Percentiles rank a stretch among this genome's conserved stretches.
These are phyloP conservation scores for Chrysochloris asiatica DNA, from an alignment of 2,113 vertebrate species.

Conservation along the genomic window DNA sequence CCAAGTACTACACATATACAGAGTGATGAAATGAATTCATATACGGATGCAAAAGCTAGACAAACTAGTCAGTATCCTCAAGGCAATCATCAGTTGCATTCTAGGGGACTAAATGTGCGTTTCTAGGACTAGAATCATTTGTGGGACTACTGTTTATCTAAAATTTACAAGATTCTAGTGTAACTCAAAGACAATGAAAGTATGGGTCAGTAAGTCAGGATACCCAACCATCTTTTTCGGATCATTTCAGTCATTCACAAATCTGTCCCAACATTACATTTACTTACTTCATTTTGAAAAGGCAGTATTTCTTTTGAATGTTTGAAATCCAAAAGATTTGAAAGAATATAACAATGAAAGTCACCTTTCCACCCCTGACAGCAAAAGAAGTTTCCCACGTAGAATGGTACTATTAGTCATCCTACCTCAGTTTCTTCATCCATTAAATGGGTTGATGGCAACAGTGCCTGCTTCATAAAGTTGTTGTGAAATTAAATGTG, in stretches of 20 bases:
- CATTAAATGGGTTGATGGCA: slow-evolving; percentile 1
- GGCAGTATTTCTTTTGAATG: not conserved
- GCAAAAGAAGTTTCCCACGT: not conserved
- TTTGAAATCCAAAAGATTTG: not conserved
- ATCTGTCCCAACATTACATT: not conserved
- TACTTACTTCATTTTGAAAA: slow-evolving; percentile 29
- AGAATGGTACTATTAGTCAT: not conserved
- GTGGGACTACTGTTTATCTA: not conserved
- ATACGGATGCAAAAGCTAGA: not conserved
- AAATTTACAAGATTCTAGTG: no score
- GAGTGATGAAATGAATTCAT: not conserved
- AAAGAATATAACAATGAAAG: not conserved
- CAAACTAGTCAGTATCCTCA: not conserved
- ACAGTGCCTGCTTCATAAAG: not conserved
- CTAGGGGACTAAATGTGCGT: slow-evolving; percentile 27
- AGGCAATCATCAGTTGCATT: slow-evolving; percentile 30
- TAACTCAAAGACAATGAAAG: not conserved
- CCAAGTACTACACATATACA: not conserved
- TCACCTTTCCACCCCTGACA: not conserved
- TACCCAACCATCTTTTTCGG: no score
- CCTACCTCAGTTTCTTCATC: slow-evolving; percentile 26
- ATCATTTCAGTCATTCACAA: no score
- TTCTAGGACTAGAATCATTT: not conserved
- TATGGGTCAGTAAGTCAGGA: no score
- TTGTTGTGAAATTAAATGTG: not conserved